phyloP scores from a whole-genome alignment of 1,140 invertebrate genomes.

The Adoxophyes honmai region DNA sequence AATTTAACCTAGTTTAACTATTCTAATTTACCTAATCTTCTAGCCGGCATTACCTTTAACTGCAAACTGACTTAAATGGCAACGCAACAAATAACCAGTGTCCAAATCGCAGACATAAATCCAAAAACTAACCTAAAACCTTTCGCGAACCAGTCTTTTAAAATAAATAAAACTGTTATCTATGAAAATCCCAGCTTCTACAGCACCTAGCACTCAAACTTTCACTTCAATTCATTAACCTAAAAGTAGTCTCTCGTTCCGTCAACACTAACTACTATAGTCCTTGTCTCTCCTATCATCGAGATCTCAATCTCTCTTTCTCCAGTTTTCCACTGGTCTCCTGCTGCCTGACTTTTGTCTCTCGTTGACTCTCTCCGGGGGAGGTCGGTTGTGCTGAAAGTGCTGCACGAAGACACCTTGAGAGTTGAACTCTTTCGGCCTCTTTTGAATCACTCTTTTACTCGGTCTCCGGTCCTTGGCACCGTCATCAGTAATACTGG shows the following conservation, averaged over 20 bases:
- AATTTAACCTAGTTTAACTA: too few relatives aligned
- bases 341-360: constrained; percentile 43
- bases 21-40: too few relatives aligned
- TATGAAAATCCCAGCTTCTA: not conserved
- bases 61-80: too few relatives aligned
- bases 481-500: constrained; percentile 52
- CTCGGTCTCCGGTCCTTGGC: too few relatives aligned
- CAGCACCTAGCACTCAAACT: constrained; percentile 3
- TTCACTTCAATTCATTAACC: not conserved
- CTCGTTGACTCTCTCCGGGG: constrained; percentile 49
- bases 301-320: constrained; percentile 72
- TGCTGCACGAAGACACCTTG: constrained; percentile 37
- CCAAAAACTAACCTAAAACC: too few relatives aligned
- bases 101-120: too few relatives aligned
- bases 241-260: not conserved
- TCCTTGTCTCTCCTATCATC: constrained; percentile 73
- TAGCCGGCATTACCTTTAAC: too few relatives aligned
- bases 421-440: constrained; percentile 53
- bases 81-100: too few relatives aligned
- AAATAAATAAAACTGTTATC: too few relatives aligned
- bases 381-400: constrained; percentile 23
- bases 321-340: constrained; percentile 55
- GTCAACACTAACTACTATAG: constrained; percentile 63
- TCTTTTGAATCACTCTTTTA: too few relatives aligned
- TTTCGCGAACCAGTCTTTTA: too few relatives aligned